phyloP scores from a whole-genome alignment of 2,113 vertebrate genomes.

The Sakesphorus luctuosus region DNA sequence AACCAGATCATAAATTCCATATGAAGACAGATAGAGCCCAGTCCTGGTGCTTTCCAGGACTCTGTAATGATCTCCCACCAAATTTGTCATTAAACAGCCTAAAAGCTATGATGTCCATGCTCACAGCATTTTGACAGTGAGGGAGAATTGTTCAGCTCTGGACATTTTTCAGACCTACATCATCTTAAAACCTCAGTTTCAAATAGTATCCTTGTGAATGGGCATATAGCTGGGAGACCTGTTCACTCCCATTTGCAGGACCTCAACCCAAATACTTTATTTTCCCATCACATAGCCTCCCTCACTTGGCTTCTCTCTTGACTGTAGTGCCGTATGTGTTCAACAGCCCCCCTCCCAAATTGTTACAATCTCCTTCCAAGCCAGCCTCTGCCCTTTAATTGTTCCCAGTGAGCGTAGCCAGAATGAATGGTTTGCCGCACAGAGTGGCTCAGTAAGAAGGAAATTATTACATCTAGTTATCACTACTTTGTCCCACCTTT shows the following conservation, averaged over 20 bases:
- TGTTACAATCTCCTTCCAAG: slow-evolving; percentile 73
- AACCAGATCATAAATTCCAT: not conserved
- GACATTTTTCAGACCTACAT: not conserved
- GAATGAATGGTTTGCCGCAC: slow-evolving; percentile 72
- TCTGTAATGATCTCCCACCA: not conserved
- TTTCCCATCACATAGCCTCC: not conserved
- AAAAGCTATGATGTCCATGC: not conserved
- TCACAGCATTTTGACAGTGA: not conserved
- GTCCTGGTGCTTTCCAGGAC: not conserved
- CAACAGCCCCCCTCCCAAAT: not conserved
- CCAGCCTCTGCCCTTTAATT: slow-evolving; percentile 80
- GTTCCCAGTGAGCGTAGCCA: slow-evolving; percentile 77
- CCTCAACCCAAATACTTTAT: not conserved
- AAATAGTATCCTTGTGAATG: fast-evolving
- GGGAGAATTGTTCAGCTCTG: not conserved
- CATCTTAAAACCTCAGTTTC: not conserved
- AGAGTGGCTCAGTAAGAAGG: not conserved
- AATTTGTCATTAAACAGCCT: not conserved
- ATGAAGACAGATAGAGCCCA: not conserved
- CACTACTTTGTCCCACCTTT: not conserved
- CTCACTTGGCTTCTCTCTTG: not conserved
- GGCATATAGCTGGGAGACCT: not conserved
- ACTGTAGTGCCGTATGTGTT: not conserved
- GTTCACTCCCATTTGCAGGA: not conserved
- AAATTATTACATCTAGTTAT: not conserved